Base-by-base conservation (phyloP, 2,113 vertebrate genomes). In the Hippocampus guttulatus region DNA sequence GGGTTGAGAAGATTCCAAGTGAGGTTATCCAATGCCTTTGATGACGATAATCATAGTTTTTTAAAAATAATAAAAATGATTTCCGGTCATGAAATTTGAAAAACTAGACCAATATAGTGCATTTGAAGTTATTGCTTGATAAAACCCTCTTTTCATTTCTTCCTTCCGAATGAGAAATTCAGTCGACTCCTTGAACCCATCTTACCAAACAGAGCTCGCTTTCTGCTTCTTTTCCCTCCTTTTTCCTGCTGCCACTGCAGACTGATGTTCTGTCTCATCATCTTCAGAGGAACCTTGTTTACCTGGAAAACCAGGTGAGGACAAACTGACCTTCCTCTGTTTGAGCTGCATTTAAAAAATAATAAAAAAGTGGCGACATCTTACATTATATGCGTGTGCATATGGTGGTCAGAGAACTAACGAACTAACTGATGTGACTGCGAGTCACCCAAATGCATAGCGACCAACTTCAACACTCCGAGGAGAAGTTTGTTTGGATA, bases 251-350 rank as follows among this genome's bases (percentile, higher is more conserved):
- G 49, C 77, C 80, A 2, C 92, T 92, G 76, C 94, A 99, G 97
- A 97, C 92, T 90, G 96, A 99, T 87, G 96, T 98, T 90, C 96
- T 98, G 74, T 95, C 94, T 62, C 96, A 98, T 92, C 97, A 98
- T 89, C 96, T 98, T 68, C 97, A 99, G 92, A 96, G 96, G 93
- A 98, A 94, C 92, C 95, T 97, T 89, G 88, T 96, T 80, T 97
- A 95, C 93, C 92, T 99, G 93, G 96, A 98, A 83, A 94, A 94
- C 88, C 97, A 99, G 97, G 97, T 99, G 96, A 97, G 96, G 88
- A 63, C 33, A 30, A 61, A 10, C 27, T 58, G 25, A 27, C 21
- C 49, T 20, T 21, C 49, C 49, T 51, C 49, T 7, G 4, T 7
- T 20, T 21, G 18, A 18, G 47, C 16, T 20, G 47, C 5, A 3